Evolutionary conservation across 2,888 invertebrate species (phyloP).

Genomic region (Lissocephala sabroskyi): DNA sequence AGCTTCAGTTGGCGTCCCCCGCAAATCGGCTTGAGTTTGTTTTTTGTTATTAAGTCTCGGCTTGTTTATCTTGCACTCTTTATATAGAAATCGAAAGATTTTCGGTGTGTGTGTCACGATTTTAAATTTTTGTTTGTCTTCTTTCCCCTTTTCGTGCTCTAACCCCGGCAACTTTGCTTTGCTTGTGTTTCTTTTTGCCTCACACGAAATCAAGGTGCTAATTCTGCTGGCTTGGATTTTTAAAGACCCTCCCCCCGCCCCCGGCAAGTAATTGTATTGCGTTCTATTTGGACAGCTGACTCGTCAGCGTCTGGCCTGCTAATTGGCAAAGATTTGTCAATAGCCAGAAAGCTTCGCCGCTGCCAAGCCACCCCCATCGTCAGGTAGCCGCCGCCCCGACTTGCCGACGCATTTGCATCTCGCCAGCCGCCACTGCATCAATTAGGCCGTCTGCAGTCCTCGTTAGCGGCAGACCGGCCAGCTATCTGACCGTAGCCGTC

Average conservation of each 20-base stretch:
- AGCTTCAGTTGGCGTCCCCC: too few species aligned
- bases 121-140: constrained; percentile 2
- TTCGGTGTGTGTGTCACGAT: constrained; percentile 22
- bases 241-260: too few species aligned
- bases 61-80: too few species aligned
- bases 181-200: too few species aligned
- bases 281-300: constrained; percentile 26
- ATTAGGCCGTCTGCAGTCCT: constrained; percentile 47
- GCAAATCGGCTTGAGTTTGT: too few species aligned
- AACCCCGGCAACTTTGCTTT: too few species aligned
- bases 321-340: constrained; percentile 9
- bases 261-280: too few species aligned
- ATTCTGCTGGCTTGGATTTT: too few species aligned
- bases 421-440: constrained; percentile 40
- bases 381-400: background rate
- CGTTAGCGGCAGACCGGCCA: constrained; percentile 28
- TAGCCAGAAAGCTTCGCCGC: too few species aligned
- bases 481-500: constrained; percentile 8
- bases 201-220: too few species aligned
- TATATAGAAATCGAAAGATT: constrained; percentile 15
- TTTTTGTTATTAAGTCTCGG: too few species aligned
- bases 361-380: too few species aligned
- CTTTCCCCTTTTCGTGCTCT: background rate
- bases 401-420: constrained; percentile 46
- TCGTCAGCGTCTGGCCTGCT: constrained; percentile 9